Base-by-base conservation (phyloP, 2,113 vertebrate species). In the Limanda limanda region DNA sequence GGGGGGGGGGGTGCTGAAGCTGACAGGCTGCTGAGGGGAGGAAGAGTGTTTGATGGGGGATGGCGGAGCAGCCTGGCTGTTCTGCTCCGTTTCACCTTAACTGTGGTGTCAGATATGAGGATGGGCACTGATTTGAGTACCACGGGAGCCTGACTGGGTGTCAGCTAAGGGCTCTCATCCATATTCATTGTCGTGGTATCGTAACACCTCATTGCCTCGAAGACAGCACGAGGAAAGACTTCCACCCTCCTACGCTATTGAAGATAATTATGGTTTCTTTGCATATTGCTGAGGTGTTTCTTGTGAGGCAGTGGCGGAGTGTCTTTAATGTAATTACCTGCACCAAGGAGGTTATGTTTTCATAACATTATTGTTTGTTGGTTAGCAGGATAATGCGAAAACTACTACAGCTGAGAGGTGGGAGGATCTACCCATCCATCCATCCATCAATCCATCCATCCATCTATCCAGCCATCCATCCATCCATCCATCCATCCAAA, bases 71-170 rank as follows among this genome's bases (percentile, higher is more conserved):
- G 71, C 74, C 55, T 55, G 40, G 71, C 68, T 78, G 83, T 88
- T 86, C 79, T 85, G 85, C 81, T 84, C 74, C 83, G 78, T 82
- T 88, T 85, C 73, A 82, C 81, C 74, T 79, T 80, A 81, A 86
- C 72, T 66, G 61, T 10, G 10, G 58, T 89, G 82, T 82, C 79
- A 86, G 74, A 79, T 76, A 51, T 58, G 66, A 79, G 70, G 67
- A 80, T 67, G 71, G 72, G 45, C 63, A 47, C 73, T 82, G 69
- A 83, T 87, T 57, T 82, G 82, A 79, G 71, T 65, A 60, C 45
- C 69, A 71, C 8, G 14, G 72, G 62, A 86, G 62, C 27, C 55
- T 67, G 72, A 77, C 82, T 76, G 61, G 59, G 62, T 73, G 81
- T 62, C 54, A 5, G 48, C 73, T 35, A 45, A 68, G 45, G 63